Base-by-base conservation (phyloP, 2,888 invertebrate species). In the Cataglyphis albicans region DNA sequence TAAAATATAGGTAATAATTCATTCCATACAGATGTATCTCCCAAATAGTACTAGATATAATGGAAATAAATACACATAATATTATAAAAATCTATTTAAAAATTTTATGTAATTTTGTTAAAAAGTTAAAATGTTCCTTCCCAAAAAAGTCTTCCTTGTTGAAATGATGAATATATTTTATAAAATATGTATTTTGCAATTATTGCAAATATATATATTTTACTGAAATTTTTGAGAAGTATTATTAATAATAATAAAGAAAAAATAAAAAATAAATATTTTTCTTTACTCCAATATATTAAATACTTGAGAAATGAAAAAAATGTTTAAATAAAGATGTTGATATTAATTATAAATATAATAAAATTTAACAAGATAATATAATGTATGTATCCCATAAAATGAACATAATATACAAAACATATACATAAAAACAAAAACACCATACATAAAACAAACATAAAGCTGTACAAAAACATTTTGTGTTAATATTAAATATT, bases 1-100 rank as follows among this genome's bases (percentile, higher is more conserved):
- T 81, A 81, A 84, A 80, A 70, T 86, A 83, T 86, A 83, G 44
- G 61, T 84, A 68, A 85, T 73, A 84, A 86, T 70, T 85, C 87
- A 89, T 88, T 90, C 86, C 74, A 81, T 74, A 65, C 59, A 75
- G 63, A 84, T 87, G 84, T 84, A 85, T 70, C 44, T 64, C n/a
- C 18, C 25, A 55, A 76, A 61, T 35, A 65, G 65, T 64, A 74
- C 57, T 35, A 74, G 57, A 80, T 55, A 75, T 32, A 57, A 67
- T 68, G 80, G n/a, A 48, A 76, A 52, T 68, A 81, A 55, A 25
- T n/a, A n/a, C 32, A n/a, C 52, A 61, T 57, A 61, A 38, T 82
- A 44, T 78, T 41, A 52, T 48, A 52, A 48, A 80, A 32, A 44
- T 38, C 41, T 52, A 67, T 83, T 57, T 32, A 9, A 70, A 72